Percentiles rank a stretch among this genome's conserved stretches.
Conservation (phyloP, 2,113 vertebrate genomes). For the Calidris pugnax region DNA sequence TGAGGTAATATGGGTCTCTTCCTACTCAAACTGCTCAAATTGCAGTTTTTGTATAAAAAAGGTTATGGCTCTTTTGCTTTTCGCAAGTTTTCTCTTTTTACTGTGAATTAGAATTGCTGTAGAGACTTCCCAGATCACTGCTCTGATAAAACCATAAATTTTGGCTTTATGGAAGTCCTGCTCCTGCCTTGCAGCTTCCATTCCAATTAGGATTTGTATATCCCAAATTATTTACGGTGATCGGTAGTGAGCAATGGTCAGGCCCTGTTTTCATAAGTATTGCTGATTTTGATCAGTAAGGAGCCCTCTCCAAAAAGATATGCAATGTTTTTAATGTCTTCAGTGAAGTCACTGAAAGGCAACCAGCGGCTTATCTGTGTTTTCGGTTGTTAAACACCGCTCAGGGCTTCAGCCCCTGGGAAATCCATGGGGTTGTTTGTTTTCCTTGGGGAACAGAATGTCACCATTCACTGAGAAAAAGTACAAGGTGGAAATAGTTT, state of each 20-base stretch:
- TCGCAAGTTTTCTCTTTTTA: not conserved
- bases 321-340: not conserved
- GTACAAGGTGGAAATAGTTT: conserved; percentile 36
- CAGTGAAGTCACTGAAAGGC: not conserved
- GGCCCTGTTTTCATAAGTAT: not conserved
- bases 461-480: conserved; percentile 30
- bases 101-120: not conserved
- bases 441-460: not conserved
- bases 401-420: not conserved
- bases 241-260: not conserved
- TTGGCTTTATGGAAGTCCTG: not conserved
- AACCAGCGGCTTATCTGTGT: not conserved
- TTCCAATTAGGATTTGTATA: not conserved
- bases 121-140: not conserved
- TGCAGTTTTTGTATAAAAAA: not conserved
- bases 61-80: not conserved
- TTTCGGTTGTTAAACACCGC: not conserved
- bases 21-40: not conserved
- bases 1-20: not conserved
- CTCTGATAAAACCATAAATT: not conserved
- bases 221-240: not conserved
- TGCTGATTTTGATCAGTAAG: not conserved
- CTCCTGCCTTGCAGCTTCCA: not conserved
- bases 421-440: not conserved
- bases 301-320: not conserved